phyloP scores from a whole-genome alignment of 2,888 invertebrate genomes.

The Dromius quadrimaculatus region DNA sequence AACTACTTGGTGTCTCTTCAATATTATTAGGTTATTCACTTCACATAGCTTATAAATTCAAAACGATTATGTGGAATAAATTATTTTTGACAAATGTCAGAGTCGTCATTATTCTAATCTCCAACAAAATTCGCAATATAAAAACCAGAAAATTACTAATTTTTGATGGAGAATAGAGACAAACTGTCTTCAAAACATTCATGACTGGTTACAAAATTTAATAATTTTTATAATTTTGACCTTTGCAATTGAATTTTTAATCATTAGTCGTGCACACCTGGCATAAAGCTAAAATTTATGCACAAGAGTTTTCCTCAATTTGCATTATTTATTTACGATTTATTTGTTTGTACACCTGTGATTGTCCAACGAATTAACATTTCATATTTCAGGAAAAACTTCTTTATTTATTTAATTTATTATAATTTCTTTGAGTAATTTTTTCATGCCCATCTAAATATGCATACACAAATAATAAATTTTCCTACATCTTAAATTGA shows the following conservation, averaged over 20 bases:
- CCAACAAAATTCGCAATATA: neutral
- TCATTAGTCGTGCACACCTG: slow-evolving; percentile 23
- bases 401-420: slow-evolving; percentile 12
- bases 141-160: slow-evolving; percentile 13
- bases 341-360: slow-evolving; percentile 35
- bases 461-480: no score
- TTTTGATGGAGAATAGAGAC: slow-evolving; percentile 12
- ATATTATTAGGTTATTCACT: neutral
- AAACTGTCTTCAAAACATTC: slow-evolving; percentile 7
- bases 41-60: neutral
- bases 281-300: slow-evolving; percentile 9
- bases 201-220: slow-evolving; percentile 39
- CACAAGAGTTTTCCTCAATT: slow-evolving; percentile 13
- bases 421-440: no score
- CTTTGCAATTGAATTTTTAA: slow-evolving; percentile 46
- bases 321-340: slow-evolving; percentile 32
- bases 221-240: slow-evolving; percentile 46
- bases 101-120: neutral
- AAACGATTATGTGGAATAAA: slow-evolving; percentile 6
- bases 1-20: no score
- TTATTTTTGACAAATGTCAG: slow-evolving; percentile 7
- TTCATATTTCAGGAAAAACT: slow-evolving; percentile 16
- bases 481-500: no score
- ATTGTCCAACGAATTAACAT: neutral
- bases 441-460: no score